Base-by-base conservation (phyloP, 1,140 invertebrate species). In the Steinernema feltiae region DNA sequence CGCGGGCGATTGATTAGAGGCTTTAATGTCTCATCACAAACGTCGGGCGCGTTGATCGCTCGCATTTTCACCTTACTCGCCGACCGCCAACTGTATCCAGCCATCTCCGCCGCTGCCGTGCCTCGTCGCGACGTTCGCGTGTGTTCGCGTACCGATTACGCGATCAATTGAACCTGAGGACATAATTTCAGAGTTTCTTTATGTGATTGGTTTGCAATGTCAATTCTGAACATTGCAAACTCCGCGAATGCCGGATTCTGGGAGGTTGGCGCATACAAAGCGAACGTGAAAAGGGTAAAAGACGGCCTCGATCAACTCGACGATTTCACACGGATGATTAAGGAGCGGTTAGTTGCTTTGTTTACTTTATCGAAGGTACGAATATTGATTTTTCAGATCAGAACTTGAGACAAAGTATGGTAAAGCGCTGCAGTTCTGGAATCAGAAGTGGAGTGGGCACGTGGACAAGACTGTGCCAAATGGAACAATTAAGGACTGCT, bases 221-320 rank as follows among this genome's bases (percentile, higher is more conserved):
- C 53, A 7, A 21, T 27, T 15, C 24, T 7, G 24, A 63, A 63
- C 24, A 63, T 63, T 21, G 15, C 53, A 3, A 63, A 7, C 53
- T 17, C 53, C 35, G 35, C 7, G 35, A 41, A 41, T 27, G 53
- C 76, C 63, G 78, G 78, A 69, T 80, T 80, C 70, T 80, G 76
- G 76, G 78, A 80, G 73, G 41, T 76, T 70, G 83, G 83, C 29
- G 78, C 63, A 21, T 85, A 87, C 73, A 85, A 85, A 69, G 30
- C 84, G 29, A 85, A 85, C 75, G 74, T 85, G 17, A 75, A 74
- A n/a, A 48, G 84, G 70, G 82, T 85, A 18, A 77, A 81, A 31
- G 82, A 83, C 76, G 85, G 84, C 3, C 75, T 79, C 30, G 84
- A 86, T 2, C 85, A 85, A 72, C 53, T 85, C 24, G 84, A 85